A percentile compares a stretch with the other conserved stretches of the same genome.
phyloP scores from a whole-genome alignment of 2,888 invertebrate species.

The Macropis europaea region DNA sequence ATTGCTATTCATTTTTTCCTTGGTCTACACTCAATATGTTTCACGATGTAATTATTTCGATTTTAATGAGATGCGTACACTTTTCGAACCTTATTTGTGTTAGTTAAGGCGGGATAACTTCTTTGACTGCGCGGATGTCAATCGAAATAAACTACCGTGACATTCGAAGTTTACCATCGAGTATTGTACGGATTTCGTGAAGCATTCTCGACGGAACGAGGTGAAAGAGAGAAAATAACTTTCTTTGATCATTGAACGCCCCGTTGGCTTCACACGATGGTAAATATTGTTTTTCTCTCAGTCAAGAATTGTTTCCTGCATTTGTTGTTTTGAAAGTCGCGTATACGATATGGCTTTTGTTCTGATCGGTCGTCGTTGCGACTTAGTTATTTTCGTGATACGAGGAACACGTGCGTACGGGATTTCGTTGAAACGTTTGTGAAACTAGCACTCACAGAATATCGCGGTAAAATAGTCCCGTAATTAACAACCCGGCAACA shows the following conservation, averaged over 20 bases:
- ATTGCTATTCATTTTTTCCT: neutral
- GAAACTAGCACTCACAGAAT: neutral
- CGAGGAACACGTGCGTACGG: slow-evolving; percentile 21
- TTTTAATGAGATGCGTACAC: neutral
- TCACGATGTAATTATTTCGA: neutral
- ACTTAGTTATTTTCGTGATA: slow-evolving; percentile 11
- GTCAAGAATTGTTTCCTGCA: slow-evolving; percentile 4
- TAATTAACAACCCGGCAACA: neutral
- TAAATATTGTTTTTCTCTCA: slow-evolving; percentile 16
- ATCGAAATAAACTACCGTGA: slow-evolving; percentile 26
- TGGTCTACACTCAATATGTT: neutral
- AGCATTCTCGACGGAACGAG: neutral
- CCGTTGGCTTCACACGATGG: slow-evolving; percentile 10
- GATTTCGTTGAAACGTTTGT: neutral
- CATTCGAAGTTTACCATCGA: slow-evolving; percentile 27
- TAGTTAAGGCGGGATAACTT: slow-evolving; percentile 11
- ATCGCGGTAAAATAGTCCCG: slow-evolving; percentile 10
- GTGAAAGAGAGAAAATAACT: neutral
- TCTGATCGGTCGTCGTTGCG: slow-evolving; percentile 6
- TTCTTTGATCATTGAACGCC: neutral
- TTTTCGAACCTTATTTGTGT: neutral
- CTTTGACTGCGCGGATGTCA: slow-evolving; percentile 10
- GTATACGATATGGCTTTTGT: slow-evolving; percentile 34
- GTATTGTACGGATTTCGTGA: neutral
- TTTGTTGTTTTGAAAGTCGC: slow-evolving; percentile 42